A percentile compares a stretch with the other conserved stretches of the same genome.
Conservation (phyloP, 2,113 vertebrate species). For the Podarcis cretensis region DNA sequence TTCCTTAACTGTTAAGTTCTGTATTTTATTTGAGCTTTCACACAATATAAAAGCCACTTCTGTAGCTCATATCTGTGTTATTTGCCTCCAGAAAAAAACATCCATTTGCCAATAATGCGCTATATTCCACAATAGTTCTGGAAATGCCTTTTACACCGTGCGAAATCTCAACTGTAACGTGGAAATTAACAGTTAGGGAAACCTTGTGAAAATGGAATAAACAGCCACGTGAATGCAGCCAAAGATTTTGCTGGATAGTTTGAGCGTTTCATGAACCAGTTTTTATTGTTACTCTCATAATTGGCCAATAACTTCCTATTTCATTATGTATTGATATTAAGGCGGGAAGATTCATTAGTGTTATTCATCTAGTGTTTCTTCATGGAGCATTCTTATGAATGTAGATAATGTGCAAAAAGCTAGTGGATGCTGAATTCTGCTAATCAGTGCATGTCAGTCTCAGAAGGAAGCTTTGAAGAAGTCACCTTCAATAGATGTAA, state of each 20-base stretch:
- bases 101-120: too few species aligned
- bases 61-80: too few species aligned
- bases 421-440: slow-evolving; percentile 83
- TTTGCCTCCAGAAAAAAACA: too few species aligned
- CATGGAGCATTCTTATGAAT: slow-evolving; percentile 60
- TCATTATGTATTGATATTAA: background rate
- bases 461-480: slow-evolving; percentile 86
- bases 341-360: background rate
- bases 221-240: background rate
- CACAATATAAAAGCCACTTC: too few species aligned
- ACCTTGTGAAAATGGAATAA: background rate
- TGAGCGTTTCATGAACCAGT: background rate
- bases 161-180: too few species aligned
- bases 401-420: slow-evolving; percentile 72
- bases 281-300: background rate
- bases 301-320: background rate
- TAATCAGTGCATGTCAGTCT: slow-evolving; percentile 87
- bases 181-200: too few species aligned
- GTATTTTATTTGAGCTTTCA: too few species aligned
- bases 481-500: slow-evolving; percentile 87
- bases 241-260: background rate
- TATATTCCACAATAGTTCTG: too few species aligned
- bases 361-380: slow-evolving; percentile 74
- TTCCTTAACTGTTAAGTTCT: too few species aligned
- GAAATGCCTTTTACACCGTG: too few species aligned